Percentiles rank a stretch among this genome's conserved stretches.
Evolutionary conservation across 2,113 vertebrate genomes (phyloP).

Genomic region (Corydoras maculifer): DNA sequence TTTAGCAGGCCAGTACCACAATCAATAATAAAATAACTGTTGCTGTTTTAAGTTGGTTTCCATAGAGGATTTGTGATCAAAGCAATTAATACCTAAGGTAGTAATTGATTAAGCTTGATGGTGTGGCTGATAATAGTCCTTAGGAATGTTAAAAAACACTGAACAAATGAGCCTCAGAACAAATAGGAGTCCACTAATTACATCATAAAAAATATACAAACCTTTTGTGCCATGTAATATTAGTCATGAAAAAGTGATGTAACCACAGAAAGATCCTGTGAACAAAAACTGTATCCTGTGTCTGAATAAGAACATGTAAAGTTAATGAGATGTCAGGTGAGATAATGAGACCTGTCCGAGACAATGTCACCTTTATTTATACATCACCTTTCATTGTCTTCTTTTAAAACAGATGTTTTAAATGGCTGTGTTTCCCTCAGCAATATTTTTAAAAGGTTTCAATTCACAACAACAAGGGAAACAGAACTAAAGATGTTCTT

Average conservation of each 20-base stretch:
- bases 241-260: not conserved
- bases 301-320: slow-evolving; percentile 7
- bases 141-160: not conserved
- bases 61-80: no score
- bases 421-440: not conserved
- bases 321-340: slow-evolving; percentile 25
- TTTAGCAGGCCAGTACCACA: no score
- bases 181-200: not conserved
- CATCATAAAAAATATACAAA: not conserved
- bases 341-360: slow-evolving; percentile 19
- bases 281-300: slow-evolving; percentile 12
- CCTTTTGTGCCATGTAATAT: not conserved
- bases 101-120: no score
- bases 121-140: no score
- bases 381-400: no score
- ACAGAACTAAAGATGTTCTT: slow-evolving; percentile 12
- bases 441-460: not conserved
- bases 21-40: no score
- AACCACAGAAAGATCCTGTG: not conserved
- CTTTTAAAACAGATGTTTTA: no score
- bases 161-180: not conserved
- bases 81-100: no score
- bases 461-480: slow-evolving; percentile 15
- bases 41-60: no score
- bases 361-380: not conserved